Evolutionary conservation across 2,888 invertebrate species (phyloP).

Genomic region (Drosophila putrida): DNA sequence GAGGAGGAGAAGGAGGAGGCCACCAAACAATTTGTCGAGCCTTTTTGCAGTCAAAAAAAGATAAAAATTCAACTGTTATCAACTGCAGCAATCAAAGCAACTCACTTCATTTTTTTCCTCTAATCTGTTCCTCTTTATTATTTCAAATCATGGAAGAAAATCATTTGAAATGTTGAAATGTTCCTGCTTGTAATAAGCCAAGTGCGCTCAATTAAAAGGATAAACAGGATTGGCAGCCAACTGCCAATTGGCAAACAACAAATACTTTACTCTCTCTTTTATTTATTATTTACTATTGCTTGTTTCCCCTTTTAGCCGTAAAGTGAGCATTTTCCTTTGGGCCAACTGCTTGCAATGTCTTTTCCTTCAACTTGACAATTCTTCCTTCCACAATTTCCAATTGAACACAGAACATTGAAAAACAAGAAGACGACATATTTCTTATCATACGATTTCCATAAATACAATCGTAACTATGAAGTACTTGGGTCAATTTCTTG

Average conservation of each 20-base stretch:
- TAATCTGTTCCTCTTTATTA: too few relatives aligned
- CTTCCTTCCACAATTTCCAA: slow-evolving; percentile 7
- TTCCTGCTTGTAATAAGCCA: slow-evolving; percentile 21
- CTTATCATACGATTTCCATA: too few relatives aligned
- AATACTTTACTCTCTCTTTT: neutral
- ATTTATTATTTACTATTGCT: neutral
- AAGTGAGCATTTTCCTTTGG: slow-evolving; percentile 8
- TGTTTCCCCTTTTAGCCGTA: slow-evolving; percentile 5
- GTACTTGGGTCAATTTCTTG: too few relatives aligned
- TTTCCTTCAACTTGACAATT: neutral
- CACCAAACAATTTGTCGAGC: slow-evolving; percentile 51
- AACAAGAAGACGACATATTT: neutral
- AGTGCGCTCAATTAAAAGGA: slow-evolving; percentile 30
- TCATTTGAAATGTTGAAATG: slow-evolving; percentile 44
- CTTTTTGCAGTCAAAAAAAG: slow-evolving; percentile 24
- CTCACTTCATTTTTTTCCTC: neutral
- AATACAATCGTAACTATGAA: too few relatives aligned
- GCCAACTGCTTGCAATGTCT: slow-evolving; percentile 12
- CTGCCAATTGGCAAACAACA: slow-evolving; percentile 9
- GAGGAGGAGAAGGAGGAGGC: too few relatives aligned
- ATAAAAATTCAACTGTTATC: slow-evolving; percentile 48
- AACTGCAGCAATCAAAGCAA: slow-evolving; percentile 46
- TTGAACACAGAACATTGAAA: neutral
- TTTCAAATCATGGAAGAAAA: slow-evolving; percentile 38
- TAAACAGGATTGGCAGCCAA: slow-evolving; percentile 14